phyloP scores from a whole-genome alignment of 2,888 invertebrate genomes.

The Limenitis camilla region DNA sequence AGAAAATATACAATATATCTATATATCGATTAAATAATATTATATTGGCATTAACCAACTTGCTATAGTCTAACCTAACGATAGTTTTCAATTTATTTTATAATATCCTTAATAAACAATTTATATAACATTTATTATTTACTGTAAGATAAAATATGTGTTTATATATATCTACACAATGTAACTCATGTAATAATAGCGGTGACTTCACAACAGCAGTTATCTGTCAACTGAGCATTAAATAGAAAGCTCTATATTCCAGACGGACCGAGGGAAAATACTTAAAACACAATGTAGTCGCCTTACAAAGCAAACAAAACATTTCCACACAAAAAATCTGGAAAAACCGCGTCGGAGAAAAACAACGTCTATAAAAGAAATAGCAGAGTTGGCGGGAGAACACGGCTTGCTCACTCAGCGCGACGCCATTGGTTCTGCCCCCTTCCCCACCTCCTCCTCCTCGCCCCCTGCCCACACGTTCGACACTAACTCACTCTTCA shows the following conservation, averaged over 20 bases:
- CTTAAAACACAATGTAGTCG: constrained; percentile 62
- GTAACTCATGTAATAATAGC: constrained; percentile 20
- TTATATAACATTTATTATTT: not conserved
- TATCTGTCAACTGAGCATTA: constrained; percentile 22
- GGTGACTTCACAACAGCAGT: constrained; percentile 18
- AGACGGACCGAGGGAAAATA: constrained; percentile 43
- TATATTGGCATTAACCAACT: too few relatives aligned
- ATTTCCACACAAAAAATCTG: constrained; percentile 61
- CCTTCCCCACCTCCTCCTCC: constrained; percentile 31
- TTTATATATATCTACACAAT: constrained; percentile 14
- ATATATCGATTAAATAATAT: too few relatives aligned
- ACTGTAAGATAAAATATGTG: not conserved
- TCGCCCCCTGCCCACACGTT: constrained; percentile 32
- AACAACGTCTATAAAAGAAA: constrained; percentile 73
- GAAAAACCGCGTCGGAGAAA: constrained; percentile 70
- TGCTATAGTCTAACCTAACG: too few relatives aligned
- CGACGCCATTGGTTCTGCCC: constrained; percentile 55
- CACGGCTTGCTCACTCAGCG: constrained; percentile 61
- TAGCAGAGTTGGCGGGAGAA: constrained; percentile 69
- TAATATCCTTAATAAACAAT: too few relatives aligned
- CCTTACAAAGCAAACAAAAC: constrained; percentile 70
- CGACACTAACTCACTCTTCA: constrained; percentile 73
- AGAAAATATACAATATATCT: too few relatives aligned
- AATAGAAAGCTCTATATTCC: constrained; percentile 32
- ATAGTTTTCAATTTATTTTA: too few relatives aligned